Conservation (phyloP, 2,113 vertebrate genomes). For the Tupaia tana region DNA sequence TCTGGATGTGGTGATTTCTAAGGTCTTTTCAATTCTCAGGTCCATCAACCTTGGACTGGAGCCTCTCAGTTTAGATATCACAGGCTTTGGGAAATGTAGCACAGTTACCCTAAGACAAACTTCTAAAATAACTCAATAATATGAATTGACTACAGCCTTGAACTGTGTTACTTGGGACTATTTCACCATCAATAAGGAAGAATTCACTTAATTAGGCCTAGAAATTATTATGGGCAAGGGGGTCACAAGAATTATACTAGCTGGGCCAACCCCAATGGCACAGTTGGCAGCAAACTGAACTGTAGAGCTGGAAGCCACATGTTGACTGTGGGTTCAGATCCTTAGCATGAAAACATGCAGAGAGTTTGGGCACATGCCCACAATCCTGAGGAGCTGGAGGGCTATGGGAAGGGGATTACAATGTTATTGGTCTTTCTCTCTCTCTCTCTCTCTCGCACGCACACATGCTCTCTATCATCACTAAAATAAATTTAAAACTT, state of each 20-base stretch:
- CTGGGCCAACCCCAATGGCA: not conserved
- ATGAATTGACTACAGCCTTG: constrained; percentile 24
- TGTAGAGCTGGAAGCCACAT: no score
- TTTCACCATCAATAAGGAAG: constrained; percentile 52
- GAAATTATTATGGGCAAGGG: constrained; percentile 46
- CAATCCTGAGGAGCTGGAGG: no score
- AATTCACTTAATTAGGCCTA: constrained; percentile 54
- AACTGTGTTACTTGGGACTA: constrained; percentile 49
- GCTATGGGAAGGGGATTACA: no score
- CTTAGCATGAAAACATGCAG: no score
- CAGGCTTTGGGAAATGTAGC: constrained; percentile 9
- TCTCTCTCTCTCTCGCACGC: no score
- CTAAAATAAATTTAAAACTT: no score
- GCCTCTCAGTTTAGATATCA: constrained; percentile 41
- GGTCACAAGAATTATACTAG: constrained; percentile 42
- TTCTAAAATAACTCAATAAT: constrained; percentile 55
- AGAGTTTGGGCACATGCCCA: no score
- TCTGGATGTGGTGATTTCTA: constrained; percentile 11
- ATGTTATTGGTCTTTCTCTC: no score
- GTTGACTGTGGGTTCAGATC: no score
- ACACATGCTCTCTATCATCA: no score
- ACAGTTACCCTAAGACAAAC: constrained; percentile 26
- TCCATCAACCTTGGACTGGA: constrained; percentile 8
- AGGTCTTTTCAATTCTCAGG: constrained; percentile 9
- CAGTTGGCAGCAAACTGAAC: no score